These are phyloP conservation scores for Melipona bicolor DNA, from an alignment of 2,888 invertebrate species.

Conservation along the genomic window DNA sequence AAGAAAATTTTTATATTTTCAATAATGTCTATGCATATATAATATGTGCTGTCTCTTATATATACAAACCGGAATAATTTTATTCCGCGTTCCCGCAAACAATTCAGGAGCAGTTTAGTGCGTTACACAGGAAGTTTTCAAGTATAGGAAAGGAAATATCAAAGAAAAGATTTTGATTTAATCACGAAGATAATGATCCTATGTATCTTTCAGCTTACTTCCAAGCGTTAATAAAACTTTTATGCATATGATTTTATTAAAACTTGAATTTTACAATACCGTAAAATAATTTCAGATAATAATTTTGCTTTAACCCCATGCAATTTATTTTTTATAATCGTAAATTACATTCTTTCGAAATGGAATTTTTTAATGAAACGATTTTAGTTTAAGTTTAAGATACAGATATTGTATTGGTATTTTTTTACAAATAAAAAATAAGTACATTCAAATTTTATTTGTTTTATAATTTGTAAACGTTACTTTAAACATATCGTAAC, in stretches of 20 bases:
- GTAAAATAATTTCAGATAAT: not conserved
- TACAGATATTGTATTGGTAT: not conserved
- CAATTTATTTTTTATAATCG: not conserved
- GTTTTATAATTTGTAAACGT: not conserved
- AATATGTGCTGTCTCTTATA: not conserved
- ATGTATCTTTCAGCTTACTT: not conserved
- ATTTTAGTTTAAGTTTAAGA: not conserved
- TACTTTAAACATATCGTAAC: not conserved
- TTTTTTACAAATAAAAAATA: not conserved
- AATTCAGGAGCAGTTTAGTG: slow-evolving; percentile 23
- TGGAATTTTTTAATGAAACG: too few species aligned
- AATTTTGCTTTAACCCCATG: not conserved
- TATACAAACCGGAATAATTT: not conserved
- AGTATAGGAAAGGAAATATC: slow-evolving; percentile 5
- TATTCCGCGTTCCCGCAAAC: slow-evolving; percentile 25
- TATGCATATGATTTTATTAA: not conserved
- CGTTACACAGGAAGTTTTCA: slow-evolving; percentile 16
- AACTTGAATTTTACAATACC: not conserved
- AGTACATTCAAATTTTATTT: not conserved
- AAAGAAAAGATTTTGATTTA: slow-evolving; percentile 1
- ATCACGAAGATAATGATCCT: not conserved
- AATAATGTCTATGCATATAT: not conserved
- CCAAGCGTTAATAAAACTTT: not conserved
- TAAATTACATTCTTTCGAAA: not conserved
- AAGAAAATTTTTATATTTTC: slow-evolving; percentile 4